Base-by-base conservation (phyloP, 1,140 invertebrate genomes). In the Gonioctena quinquepunctata region DNA sequence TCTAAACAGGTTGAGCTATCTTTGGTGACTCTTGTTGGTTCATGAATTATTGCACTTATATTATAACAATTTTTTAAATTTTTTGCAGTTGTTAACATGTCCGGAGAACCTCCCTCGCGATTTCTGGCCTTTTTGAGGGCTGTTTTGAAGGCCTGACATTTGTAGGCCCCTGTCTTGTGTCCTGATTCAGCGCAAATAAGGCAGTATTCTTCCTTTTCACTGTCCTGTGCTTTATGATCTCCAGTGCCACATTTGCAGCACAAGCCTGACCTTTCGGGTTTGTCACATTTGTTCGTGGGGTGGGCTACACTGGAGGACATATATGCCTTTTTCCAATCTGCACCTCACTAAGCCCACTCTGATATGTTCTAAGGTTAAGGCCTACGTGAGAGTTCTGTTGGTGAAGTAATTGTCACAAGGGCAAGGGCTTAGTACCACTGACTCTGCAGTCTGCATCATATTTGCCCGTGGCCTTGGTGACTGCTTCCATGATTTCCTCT, bases 221-320 rank as follows among this genome's bases (percentile, higher is more conserved):
- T 2, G 8, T 33, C 8, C 1, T 33, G 8, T 67, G 19, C 18
- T 19, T 42, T 28, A 52, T 76, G 74, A 4, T 62, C 68, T 25
- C 42, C 22, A 21, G 68, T 19, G 1, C 71, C 72, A 61, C 74
- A 76, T 19, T 62, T 64, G 18, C 6, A 33, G 60, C 74, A 73
- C 0, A 21, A 8, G 16, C 26, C 19, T 8, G 18, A 64, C 19
- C 71, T 56, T n/a, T 74, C 68, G 0, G 57, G 33, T 25, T 62
- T 69, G n/a, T 65, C 18, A 28, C 72, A 76, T 8, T 70, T 26
- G 2, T 19, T 11, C 18, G 13, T 52, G 2, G 2, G n/a, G 27
- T 76, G 72, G 4, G 27, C 18, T 54, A 25, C 74, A 76, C 52
- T 48, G 74, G 25, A 25, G 8, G 2, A 71, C 7, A 25, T 68